phyloP scores from a whole-genome alignment of 2,113 vertebrate genomes.

The Eretmochelys imbricata region DNA sequence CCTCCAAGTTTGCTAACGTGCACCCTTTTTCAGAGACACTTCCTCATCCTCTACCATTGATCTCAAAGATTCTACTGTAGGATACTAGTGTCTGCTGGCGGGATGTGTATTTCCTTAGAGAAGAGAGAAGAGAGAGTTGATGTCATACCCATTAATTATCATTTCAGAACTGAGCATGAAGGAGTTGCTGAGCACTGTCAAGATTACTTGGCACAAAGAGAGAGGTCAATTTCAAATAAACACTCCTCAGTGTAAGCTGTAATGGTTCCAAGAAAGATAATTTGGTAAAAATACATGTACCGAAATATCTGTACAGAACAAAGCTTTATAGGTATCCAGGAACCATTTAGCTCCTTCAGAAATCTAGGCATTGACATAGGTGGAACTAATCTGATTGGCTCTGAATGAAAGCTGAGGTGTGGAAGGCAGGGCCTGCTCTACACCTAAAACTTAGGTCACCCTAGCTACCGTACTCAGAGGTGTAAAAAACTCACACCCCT shows the following conservation, averaged over 20 bases:
- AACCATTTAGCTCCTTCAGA: background rate
- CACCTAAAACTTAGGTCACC: background rate
- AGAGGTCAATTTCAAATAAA: background rate
- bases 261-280: rapidly evolving
- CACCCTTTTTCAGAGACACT: slow-evolving; percentile 42
- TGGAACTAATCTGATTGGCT: background rate
- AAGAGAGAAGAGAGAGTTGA: slow-evolving; percentile 40
- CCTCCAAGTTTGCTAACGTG: slow-evolving; percentile 63
- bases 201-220: slow-evolving; percentile 17
- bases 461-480: too few species aligned
- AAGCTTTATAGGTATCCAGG: rapidly evolving
- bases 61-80: slow-evolving; percentile 52
- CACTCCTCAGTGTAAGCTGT: background rate
- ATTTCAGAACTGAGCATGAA: slow-evolving; percentile 19
- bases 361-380: background rate
- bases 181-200: background rate
- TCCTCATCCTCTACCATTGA: slow-evolving; percentile 25
- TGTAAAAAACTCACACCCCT: background rate
- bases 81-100: background rate
- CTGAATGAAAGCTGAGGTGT: rapidly evolving
- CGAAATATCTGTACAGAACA: background rate
- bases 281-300: background rate
- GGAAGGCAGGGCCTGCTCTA: background rate
- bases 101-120: slow-evolving; percentile 27
- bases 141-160: slow-evolving; percentile 56